Evolutionary conservation across 1,140 invertebrate genomes (phyloP).

Genomic region (Heliconius hermathena): DNA sequence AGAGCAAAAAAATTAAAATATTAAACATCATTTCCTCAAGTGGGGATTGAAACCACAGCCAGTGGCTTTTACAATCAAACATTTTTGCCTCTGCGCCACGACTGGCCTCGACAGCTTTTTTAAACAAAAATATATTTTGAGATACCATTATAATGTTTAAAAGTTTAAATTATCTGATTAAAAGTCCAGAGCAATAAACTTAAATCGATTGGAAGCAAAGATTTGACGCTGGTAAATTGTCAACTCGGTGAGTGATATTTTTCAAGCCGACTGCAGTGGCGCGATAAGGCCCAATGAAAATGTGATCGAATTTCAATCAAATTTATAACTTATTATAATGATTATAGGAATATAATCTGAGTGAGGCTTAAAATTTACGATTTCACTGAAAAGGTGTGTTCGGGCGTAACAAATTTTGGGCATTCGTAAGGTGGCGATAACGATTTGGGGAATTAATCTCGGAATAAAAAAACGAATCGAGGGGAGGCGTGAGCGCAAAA

Average conservation of each 20-base stretch:
- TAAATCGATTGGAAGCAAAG: constrained; percentile 76
- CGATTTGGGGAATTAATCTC: constrained; percentile 77
- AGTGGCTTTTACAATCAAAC: no score
- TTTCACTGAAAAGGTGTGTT: constrained; percentile 79
- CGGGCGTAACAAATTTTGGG: constrained; percentile 75
- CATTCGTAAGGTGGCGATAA: constrained; percentile 79
- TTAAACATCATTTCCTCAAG: no score
- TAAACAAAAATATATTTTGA: not conserved
- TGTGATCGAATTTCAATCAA: constrained; percentile 80
- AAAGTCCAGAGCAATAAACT: constrained; percentile 55
- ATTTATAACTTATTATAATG: constrained; percentile 82
- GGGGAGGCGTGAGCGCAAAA: constrained; percentile 45
- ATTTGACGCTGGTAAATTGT: constrained; percentile 61
- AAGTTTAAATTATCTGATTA: not conserved
- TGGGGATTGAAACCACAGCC: no score
- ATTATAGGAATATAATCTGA: constrained; percentile 77
- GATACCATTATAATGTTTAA: not conserved
- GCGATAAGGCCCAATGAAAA: constrained; percentile 74
- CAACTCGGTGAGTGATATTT: constrained; percentile 69
- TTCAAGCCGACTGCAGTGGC: constrained; percentile 75
- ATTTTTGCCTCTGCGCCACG: no score
- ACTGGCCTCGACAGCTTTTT: no score
- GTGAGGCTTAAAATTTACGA: constrained; percentile 76
- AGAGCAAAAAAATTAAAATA: no score
- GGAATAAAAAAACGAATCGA: constrained; percentile 60